Percentiles rank a stretch among this genome's conserved stretches.
phyloP scores from a whole-genome alignment of 1,140 invertebrate genomes.

The Drosophila ananassae region DNA sequence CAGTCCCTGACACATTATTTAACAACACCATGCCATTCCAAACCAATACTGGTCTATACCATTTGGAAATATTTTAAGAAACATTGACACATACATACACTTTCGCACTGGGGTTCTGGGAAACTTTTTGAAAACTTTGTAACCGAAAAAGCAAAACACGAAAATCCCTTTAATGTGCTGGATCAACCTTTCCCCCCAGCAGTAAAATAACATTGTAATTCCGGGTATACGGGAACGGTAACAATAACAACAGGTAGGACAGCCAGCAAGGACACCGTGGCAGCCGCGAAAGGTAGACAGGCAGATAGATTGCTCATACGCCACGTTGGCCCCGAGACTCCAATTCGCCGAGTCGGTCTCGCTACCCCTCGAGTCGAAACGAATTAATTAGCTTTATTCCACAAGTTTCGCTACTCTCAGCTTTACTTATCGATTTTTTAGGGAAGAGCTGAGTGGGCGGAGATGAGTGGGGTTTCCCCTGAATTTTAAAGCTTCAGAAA shows the following conservation, averaged over 20 bases:
- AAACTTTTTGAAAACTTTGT: conserved; percentile 26
- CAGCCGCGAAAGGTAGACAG: conserved; percentile 9
- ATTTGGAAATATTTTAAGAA: not conserved
- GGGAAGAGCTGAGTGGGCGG: not conserved
- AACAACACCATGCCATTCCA: not conserved
- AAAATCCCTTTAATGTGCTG: conserved; percentile 37
- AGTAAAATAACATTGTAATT: conserved; percentile 35
- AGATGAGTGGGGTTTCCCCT: not conserved
- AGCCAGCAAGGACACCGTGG: conserved; percentile 23
- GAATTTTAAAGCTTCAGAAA: conserved; percentile 55
- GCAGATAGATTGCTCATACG: conserved; percentile 45
- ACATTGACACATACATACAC: not conserved
- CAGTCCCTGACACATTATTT: not conserved
- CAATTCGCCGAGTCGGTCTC: not conserved
- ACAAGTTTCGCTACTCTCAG: conserved; percentile 44
- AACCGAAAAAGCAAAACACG: conserved; percentile 24
- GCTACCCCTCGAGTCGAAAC: conserved; percentile 6
- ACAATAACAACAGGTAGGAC: not conserved
- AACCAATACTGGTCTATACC: not conserved
- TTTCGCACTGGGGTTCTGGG: not conserved
- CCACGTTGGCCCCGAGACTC: conserved; percentile 12
- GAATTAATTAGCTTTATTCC: conserved; percentile 72
- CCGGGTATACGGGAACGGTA: not conserved
- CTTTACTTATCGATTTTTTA: conserved; percentile 51
- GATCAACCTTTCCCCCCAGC: conserved; percentile 7